Percentiles rank a stretch among this genome's conserved stretches.
Conservation (phyloP, 2,113 vertebrate species). For the Tonatia bakeri region DNA sequence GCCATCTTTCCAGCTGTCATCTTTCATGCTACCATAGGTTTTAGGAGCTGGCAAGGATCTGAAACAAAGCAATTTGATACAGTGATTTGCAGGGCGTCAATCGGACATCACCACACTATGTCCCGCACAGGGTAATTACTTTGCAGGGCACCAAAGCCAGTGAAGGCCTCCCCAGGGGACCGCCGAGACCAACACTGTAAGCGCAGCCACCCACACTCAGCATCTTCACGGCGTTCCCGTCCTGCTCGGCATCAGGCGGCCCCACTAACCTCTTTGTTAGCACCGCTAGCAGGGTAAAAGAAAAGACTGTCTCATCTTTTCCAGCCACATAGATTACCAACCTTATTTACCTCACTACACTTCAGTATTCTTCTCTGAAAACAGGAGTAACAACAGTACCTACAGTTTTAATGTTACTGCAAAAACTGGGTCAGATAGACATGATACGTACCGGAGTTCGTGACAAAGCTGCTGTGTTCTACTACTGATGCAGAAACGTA, state of each 20-base stretch:
- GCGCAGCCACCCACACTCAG: neutral
- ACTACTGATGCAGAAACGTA: neutral
- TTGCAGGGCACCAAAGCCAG: neutral
- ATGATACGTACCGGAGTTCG: neutral
- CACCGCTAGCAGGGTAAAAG: neutral
- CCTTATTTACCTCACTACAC: neutral
- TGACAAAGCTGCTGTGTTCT: neutral
- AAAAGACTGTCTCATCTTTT: neutral
- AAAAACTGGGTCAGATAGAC: neutral
- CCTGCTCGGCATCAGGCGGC: neutral
- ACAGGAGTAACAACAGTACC: neutral
- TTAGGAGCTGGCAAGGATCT: constrained; percentile 95
- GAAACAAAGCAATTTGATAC: constrained; percentile 67
- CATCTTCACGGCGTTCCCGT: neutral
- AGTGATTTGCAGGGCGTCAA: neutral
- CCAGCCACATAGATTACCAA: neutral
- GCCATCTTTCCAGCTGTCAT: constrained; percentile 98
- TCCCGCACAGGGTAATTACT: neutral
- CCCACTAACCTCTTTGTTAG: neutral
- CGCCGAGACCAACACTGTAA: neutral
- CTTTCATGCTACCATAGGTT: constrained; percentile 87
- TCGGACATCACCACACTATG: neutral
- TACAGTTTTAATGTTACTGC: neutral
- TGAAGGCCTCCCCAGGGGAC: neutral
- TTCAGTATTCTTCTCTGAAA: constrained; percentile 15